Percentiles rank a stretch among this genome's conserved stretches.
Evolutionary conservation across 2,888 invertebrate species (phyloP).

Genomic region (Phengaris arion): DNA sequence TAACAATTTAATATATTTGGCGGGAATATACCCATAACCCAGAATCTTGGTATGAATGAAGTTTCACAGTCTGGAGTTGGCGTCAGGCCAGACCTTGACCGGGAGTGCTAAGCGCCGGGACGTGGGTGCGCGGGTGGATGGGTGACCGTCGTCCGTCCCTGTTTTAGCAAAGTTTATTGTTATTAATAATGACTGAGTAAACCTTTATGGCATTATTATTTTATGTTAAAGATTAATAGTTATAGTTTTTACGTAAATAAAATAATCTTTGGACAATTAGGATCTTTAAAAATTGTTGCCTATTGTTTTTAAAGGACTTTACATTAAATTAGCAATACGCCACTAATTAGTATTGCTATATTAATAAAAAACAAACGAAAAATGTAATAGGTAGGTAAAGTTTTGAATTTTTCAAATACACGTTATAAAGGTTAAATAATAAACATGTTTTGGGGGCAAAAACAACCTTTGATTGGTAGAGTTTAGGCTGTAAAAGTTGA

Average conservation of each 20-base stretch:
- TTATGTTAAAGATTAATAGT: no score
- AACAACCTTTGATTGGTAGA: neutral
- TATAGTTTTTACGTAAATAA: no score
- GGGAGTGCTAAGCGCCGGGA: neutral
- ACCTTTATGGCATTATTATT: no score
- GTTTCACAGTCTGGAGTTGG: constrained; percentile 34
- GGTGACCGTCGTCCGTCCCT: neutral
- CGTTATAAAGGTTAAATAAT: neutral
- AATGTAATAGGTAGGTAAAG: neutral
- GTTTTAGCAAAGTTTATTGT: no score
- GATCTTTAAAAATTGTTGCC: no score
- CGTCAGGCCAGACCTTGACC: constrained; percentile 32
- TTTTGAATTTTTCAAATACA: no score
- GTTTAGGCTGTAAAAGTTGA: constrained; percentile 4
- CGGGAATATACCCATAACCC: neutral
- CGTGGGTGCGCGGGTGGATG: neutral
- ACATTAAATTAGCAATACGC: neutral
- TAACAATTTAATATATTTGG: neutral
- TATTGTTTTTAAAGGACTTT: neutral
- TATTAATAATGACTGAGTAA: no score
- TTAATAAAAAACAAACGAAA: neutral
- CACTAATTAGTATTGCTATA: neutral
- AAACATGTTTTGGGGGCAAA: constrained; percentile 30
- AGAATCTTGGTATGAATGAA: constrained; percentile 16
- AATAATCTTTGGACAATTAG: no score